These are phyloP conservation scores for Agriopis aurantiaria DNA, from an alignment of 2,888 invertebrate genomes.

Conservation along the genomic window DNA sequence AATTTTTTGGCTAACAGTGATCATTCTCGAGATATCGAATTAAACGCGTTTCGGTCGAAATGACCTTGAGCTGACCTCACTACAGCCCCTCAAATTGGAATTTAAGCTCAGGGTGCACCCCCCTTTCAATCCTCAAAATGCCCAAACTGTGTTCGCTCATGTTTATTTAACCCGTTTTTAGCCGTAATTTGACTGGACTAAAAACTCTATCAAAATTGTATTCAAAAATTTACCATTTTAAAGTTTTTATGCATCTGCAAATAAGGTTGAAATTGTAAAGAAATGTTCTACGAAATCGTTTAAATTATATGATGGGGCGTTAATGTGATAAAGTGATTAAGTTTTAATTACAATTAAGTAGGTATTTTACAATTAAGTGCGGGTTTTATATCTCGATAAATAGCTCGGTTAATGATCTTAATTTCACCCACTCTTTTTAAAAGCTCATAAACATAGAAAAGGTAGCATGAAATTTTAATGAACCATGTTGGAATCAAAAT, in stretches of 20 bases:
- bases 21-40: too few relatives aligned
- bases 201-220: too few relatives aligned
- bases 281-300: not conserved
- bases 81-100: too few relatives aligned
- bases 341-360: slow-evolving; percentile 33
- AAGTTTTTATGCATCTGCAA: not conserved
- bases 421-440: slow-evolving; percentile 19
- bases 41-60: too few relatives aligned
- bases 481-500: not conserved
- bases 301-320: slow-evolving; percentile 29
- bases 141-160: too few relatives aligned
- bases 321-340: slow-evolving; percentile 36
- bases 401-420: slow-evolving; percentile 16
- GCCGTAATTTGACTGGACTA: too few relatives aligned
- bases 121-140: too few relatives aligned
- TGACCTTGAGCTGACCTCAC: too few relatives aligned
- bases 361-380: slow-evolving; percentile 24
- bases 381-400: slow-evolving; percentile 29
- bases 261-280: slow-evolving; percentile 14
- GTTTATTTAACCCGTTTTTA: too few relatives aligned
- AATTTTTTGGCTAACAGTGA: too few relatives aligned
- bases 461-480: slow-evolving; percentile 9
- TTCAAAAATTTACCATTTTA: not conserved
- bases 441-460: slow-evolving; percentile 3
- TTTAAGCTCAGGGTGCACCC: too few relatives aligned